These are phyloP conservation scores for Drosophila gunungcola DNA, from an alignment of 1,140 invertebrate genomes.

Conservation along the genomic window DNA sequence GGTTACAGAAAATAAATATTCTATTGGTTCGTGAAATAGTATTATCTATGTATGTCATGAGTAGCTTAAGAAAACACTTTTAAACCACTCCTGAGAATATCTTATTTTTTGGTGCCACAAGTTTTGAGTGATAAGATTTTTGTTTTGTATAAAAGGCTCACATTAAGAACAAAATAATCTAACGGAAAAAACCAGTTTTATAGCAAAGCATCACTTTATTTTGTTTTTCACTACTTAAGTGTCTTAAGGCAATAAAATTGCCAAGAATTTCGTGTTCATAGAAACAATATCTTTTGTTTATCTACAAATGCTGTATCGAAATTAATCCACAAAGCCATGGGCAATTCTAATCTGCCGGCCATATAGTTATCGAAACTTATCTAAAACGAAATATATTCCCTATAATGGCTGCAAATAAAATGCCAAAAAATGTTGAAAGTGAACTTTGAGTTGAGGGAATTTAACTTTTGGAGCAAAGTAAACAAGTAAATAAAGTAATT, in stretches of 20 bases:
- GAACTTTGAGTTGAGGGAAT: slow-evolving; percentile 2
- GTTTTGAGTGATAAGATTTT: too few species aligned
- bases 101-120: too few species aligned
- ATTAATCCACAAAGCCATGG: slow-evolving; percentile 1
- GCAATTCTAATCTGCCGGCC: slow-evolving; percentile 12
- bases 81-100: too few species aligned
- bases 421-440: background rate
- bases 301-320: background rate
- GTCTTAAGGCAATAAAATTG: background rate
- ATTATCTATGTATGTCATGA: too few species aligned
- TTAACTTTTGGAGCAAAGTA: slow-evolving; percentile 1
- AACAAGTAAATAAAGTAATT: slow-evolving; percentile 29
- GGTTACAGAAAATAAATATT: background rate
- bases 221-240: too few species aligned
- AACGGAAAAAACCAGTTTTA: too few species aligned
- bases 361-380: slow-evolving; percentile 38
- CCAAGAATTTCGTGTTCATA: too few species aligned
- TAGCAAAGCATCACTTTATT: too few species aligned
- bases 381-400: slow-evolving; percentile 17
- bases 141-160: too few species aligned
- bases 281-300: background rate
- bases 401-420: background rate
- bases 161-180: too few species aligned
- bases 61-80: too few species aligned
- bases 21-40: background rate